Evolutionary conservation across 2,888 invertebrate species (phyloP).

Genomic region (Eudasyphora cyanicolor): DNA sequence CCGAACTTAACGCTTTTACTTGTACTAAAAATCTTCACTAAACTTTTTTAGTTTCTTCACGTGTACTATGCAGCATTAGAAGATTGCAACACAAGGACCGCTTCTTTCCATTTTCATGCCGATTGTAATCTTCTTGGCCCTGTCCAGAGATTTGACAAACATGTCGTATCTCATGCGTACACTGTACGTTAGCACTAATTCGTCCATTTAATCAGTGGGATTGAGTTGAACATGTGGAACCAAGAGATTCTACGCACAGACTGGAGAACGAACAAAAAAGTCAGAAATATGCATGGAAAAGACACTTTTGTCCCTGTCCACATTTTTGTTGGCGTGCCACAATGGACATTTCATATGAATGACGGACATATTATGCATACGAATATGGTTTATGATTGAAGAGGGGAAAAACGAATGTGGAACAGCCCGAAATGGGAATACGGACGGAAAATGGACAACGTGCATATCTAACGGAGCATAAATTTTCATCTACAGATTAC

Average conservation of each 20-base stretch:
- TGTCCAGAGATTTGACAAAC: background rate
- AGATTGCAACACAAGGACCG: background rate
- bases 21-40: too few relatives aligned
- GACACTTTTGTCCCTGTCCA: background rate
- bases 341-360: constrained; percentile 9
- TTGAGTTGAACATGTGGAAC: background rate
- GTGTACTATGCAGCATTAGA: too few relatives aligned
- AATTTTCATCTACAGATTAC: constrained; percentile 30
- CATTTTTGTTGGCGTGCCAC: background rate
- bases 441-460: background rate
- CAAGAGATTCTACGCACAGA: background rate
- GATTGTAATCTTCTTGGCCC: background rate
- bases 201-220: constrained; percentile 1
- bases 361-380: constrained; percentile 19
- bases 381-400: constrained; percentile 20
- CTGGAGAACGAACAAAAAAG: background rate
- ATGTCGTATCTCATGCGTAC: background rate
- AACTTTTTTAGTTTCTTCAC: too few relatives aligned
- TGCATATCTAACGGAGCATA: constrained; percentile 6
- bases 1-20: too few relatives aligned
- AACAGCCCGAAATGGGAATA: background rate
- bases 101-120: too few relatives aligned
- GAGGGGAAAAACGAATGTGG: background rate
- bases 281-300: background rate
- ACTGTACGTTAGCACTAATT: background rate